These are phyloP conservation scores for Trichopria drosophilae DNA, from an alignment of 2,888 invertebrate species.

Conservation along the genomic window DNA sequence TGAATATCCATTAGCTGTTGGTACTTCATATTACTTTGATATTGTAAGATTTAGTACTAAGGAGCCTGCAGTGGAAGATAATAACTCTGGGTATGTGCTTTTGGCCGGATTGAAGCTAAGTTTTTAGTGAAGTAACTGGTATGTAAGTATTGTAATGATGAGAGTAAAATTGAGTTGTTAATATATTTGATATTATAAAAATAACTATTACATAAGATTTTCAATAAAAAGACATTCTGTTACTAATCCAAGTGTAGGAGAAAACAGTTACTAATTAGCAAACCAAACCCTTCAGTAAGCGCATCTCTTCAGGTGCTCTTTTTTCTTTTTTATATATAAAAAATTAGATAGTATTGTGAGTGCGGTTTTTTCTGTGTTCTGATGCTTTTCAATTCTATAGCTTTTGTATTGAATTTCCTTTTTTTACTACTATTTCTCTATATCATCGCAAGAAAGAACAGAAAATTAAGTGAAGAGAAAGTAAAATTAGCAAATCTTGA, in stretches of 20 bases:
- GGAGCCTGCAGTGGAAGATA: slow-evolving; percentile 14
- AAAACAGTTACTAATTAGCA: too few species aligned
- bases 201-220: too few species aligned
- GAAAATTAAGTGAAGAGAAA: slow-evolving; percentile 21
- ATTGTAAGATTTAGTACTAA: slow-evolving; percentile 15
- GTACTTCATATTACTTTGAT: slow-evolving; percentile 17
- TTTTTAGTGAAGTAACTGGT: slow-evolving; percentile 12
- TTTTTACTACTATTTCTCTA: slow-evolving; percentile 21
- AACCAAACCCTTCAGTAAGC: too few species aligned
- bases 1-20: slow-evolving; percentile 12
- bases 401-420: slow-evolving; percentile 14
- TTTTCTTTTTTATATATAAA: slow-evolving; percentile 20
- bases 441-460: slow-evolving; percentile 19
- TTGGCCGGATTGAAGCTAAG: slow-evolving; percentile 15
- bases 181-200: too few species aligned
- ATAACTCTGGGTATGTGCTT: slow-evolving; percentile 15
- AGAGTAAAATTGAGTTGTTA: too few species aligned
- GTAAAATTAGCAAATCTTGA: slow-evolving; percentile 23
- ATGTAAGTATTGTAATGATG: too few species aligned
- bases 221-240: too few species aligned
- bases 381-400: slow-evolving; percentile 23
- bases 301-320: too few species aligned
- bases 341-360: slow-evolving; percentile 19
- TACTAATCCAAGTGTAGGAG: too few species aligned
- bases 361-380: slow-evolving; percentile 18